Percentiles rank a stretch among this genome's conserved stretches.
These are phyloP conservation scores for Dendropsophus ebraccatus DNA, from an alignment of 2,113 vertebrate species.

Conservation along the genomic window DNA sequence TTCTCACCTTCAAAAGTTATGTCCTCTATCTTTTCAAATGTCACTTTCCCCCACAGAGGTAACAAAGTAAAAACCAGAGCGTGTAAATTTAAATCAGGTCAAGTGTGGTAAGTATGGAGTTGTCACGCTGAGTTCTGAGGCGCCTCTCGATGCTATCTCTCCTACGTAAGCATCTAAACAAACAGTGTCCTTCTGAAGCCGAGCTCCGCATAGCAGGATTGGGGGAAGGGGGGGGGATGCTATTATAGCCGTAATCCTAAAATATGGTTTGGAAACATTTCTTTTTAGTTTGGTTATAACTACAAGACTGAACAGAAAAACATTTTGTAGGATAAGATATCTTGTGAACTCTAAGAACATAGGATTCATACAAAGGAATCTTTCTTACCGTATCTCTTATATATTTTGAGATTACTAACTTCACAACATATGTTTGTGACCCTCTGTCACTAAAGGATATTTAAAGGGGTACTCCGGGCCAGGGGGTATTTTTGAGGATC, in stretches of 20 bases:
- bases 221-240: neutral
- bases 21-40: constrained; percentile 39
- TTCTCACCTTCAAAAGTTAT: constrained; percentile 37
- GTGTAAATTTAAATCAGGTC: constrained; percentile 37
- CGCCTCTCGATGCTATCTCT: neutral
- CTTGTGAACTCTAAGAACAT: neutral
- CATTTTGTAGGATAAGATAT: neutral
- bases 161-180: neutral
- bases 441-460: no score
- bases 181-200: neutral
- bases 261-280: neutral
- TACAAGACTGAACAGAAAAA: neutral
- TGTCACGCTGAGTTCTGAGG: constrained; percentile 12
- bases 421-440: no score
- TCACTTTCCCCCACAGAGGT: constrained; percentile 19
- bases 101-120: constrained; percentile 34
- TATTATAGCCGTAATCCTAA: neutral
- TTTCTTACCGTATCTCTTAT: no score
- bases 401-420: no score
- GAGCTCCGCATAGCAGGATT: neutral
- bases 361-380: no score
- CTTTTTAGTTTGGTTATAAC: neutral
- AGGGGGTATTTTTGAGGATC: no score
- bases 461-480: no score
- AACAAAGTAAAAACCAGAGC: neutral